These are phyloP conservation scores for Drosophila guanche DNA, from an alignment of 1,140 invertebrate genomes.

Conservation along the genomic window DNA sequence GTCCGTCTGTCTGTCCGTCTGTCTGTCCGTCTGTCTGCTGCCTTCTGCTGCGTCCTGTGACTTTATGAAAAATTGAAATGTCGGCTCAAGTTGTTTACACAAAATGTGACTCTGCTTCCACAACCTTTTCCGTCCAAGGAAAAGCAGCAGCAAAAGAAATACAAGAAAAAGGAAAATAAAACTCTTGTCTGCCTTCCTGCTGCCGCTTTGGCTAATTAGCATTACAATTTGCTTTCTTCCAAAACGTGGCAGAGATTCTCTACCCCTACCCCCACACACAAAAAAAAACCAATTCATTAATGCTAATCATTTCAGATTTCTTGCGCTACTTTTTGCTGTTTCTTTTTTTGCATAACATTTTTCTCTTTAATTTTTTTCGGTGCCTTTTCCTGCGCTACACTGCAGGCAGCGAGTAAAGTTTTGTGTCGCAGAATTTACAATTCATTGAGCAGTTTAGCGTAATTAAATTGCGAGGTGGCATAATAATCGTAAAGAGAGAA, in stretches of 20 bases:
- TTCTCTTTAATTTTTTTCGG: background rate
- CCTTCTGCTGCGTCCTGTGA: constrained; percentile 22
- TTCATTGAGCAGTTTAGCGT: constrained; percentile 80
- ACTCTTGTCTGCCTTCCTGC: constrained; percentile 63
- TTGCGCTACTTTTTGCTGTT: constrained; percentile 43
- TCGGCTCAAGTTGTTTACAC: constrained; percentile 78
- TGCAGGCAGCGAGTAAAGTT: constrained; percentile 37
- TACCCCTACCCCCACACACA: background rate
- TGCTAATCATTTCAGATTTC: constrained; percentile 80
- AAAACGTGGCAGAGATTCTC: constrained; percentile 11
- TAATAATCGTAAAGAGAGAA: constrained; percentile 51
- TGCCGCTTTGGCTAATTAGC: constrained; percentile 76
- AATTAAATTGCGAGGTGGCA: constrained; percentile 75
- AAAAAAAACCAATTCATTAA: constrained; percentile 72
- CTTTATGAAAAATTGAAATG: constrained; percentile 78
- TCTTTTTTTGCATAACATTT: constrained; percentile 62
- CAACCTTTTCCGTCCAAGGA: constrained; percentile 1
- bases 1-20: background rate
- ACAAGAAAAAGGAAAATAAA: constrained; percentile 48
- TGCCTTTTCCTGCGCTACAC: constrained; percentile 19
- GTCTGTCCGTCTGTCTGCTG: background rate
- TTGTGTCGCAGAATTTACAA: constrained; percentile 65
- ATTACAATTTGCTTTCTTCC: constrained; percentile 77
- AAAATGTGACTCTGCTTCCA: constrained; percentile 52
- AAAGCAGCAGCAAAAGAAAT: constrained; percentile 15